phyloP scores from a whole-genome alignment of 2,113 vertebrate genomes.

The Panthera leo region DNA sequence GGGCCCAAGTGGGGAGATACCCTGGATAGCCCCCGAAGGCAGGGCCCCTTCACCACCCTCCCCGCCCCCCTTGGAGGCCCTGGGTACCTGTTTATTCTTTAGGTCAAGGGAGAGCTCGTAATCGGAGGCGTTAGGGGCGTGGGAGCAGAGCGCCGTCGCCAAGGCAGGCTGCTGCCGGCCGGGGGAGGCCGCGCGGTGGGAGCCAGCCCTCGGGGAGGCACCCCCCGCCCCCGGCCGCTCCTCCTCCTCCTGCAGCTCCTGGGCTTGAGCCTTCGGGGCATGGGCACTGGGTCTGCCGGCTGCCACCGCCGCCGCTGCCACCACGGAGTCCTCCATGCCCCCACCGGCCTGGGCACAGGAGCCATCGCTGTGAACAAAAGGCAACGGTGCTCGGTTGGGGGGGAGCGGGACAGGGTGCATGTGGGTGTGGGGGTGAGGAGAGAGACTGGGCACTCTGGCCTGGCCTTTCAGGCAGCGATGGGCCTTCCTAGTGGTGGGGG shows the following conservation, averaged over 20 bases:
- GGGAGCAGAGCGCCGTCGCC: conserved; percentile 91
- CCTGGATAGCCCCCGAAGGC: conserved; percentile 45
- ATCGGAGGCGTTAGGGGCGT: conserved; percentile 90
- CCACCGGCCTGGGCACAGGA: conserved; percentile 85
- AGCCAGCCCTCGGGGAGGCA: conserved; percentile 91
- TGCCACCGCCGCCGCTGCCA: conserved; percentile 79
- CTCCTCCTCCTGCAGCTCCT: conserved; percentile 87
- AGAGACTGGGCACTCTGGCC: neutral
- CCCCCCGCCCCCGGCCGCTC: conserved; percentile 87
- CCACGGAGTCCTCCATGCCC: conserved; percentile 86
- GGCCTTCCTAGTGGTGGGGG: neutral
- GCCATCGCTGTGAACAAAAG: conserved; percentile 89
- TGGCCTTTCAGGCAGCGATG: neutral
- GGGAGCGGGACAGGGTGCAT: conserved; percentile 38
- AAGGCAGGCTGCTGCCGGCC: conserved; percentile 93
- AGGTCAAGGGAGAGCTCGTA: conserved; percentile 99
- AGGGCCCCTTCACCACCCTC: conserved; percentile 71
- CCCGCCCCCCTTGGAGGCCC: conserved; percentile 75
- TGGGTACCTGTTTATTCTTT: conserved; percentile 99
- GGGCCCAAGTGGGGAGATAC: neutral
- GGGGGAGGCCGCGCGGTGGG: conserved; percentile 94
- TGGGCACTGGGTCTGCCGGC: conserved; percentile 86
- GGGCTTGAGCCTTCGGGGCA: conserved; percentile 84
- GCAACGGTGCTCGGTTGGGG: conserved; percentile 85
- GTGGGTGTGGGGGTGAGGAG: neutral